Evolutionary conservation across 2,888 invertebrate genomes (phyloP), one percentile per base, ranked within the genome.

Genomic region (Leucoma salicis): DNA sequence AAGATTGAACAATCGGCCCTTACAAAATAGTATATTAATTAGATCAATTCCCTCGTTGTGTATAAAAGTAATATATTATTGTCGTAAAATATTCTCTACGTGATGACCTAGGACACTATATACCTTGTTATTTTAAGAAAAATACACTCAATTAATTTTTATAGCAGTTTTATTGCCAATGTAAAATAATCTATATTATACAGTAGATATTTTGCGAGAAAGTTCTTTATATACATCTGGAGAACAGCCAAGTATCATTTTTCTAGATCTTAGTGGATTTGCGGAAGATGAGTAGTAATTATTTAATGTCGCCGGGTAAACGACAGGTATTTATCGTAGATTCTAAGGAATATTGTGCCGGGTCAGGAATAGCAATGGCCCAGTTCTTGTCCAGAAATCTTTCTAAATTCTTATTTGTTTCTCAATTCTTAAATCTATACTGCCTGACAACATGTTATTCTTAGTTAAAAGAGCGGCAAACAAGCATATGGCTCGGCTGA

Each of bases 231-330:
- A 28, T 34, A 13, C 7, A 4, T 15, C 12, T 39, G 43, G 39
- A 31, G 5, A 10, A 12, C n/a, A 16, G 39, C 44, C 44, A 44
- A 35, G 12, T n/a, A n/a, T 11, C 8, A 3, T 14, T 28, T 35
- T 31, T 39, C 18, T 35, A 39, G 21, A 44, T 39, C 35, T 39
- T 24, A 15, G n/a, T 11, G 43, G 35, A 35, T 27, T 27, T 27
- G n/a, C 39, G 32, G 39, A 39, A 39, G 35, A 39, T 24, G 31
- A 32, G 34, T 16, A 31, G 13, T 18, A 29, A 25, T 38, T 43
- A 29, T 35, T 28, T 35, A 44, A 39, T 33, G 35, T 36, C 39
- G 1, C 31, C 14, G 31, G 28, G 35, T 14, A 31, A 27, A 36
- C 39, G 27, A 34, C 14, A 24, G 16, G 6, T 28, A 39, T 35